Evolutionary conservation across 2,888 invertebrate species (phyloP).

Genomic region (Elaeidobius kamerunicus): DNA sequence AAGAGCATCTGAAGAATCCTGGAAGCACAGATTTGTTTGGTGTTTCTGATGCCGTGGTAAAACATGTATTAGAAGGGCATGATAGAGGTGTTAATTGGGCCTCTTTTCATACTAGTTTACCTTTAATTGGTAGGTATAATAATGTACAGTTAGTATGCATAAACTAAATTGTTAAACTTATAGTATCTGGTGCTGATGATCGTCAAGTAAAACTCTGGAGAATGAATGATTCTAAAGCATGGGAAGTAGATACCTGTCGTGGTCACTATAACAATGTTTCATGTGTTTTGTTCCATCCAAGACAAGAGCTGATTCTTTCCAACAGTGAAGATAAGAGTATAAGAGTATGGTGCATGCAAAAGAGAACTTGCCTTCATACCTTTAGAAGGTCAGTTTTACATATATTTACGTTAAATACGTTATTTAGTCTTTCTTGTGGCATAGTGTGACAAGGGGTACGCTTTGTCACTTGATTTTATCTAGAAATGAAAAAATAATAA

Average conservation of each 20-base stretch:
- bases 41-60: slow-evolving; percentile 88
- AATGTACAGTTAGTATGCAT: slow-evolving; percentile 51
- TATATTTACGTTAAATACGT: too few species aligned
- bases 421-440: too few species aligned
- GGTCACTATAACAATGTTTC: slow-evolving; percentile 99
- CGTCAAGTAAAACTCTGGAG: slow-evolving; percentile 97
- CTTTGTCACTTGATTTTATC: too few species aligned
- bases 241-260: slow-evolving; percentile 99
- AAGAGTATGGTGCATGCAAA: slow-evolving; percentile 98
- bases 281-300: slow-evolving; percentile 94
- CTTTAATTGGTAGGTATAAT: slow-evolving; percentile 46
- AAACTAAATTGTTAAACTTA: background rate
- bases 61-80: slow-evolving; percentile 89
- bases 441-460: too few species aligned
- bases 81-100: slow-evolving; percentile 99
- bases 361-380: slow-evolving; percentile 86
- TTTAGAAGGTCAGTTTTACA: slow-evolving; percentile 57
- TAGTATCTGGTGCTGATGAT: slow-evolving; percentile 97
- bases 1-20: slow-evolving; percentile 83
- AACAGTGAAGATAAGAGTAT: slow-evolving; percentile 98
- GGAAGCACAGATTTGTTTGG: slow-evolving; percentile 94
- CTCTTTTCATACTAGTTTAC: slow-evolving; percentile 90
- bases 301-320: slow-evolving; percentile 93
- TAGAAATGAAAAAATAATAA: too few species aligned
- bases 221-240: slow-evolving; percentile 98